A percentile compares a stretch with the other conserved stretches of the same genome.
These are phyloP conservation scores for Pseudobourletiella spinata DNA, from an alignment of 1,140 invertebrate species.

Conservation along the genomic window DNA sequence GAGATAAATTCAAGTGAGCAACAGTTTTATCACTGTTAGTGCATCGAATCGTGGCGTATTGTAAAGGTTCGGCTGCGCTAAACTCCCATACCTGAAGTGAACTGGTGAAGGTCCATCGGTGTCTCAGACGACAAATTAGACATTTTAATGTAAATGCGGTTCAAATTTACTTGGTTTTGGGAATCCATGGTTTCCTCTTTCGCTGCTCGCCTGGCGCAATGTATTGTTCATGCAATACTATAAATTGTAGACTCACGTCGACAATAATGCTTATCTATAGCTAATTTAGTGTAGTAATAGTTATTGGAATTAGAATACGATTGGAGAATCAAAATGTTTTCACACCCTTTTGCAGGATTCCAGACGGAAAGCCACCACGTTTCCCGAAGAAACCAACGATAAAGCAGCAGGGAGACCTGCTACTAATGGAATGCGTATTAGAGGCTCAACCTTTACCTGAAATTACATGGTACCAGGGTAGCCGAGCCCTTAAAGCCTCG, in stretches of 20 bases:
- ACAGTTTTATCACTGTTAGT: neutral
- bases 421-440: slow-evolving; percentile 91
- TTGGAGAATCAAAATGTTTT: neutral
- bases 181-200: too few species aligned
- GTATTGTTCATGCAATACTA: too few species aligned
- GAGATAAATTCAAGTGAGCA: slow-evolving; percentile 71
- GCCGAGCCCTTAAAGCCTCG: slow-evolving; percentile 68
- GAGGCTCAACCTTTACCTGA: slow-evolving; percentile 91
- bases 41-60: too few species aligned
- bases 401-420: slow-evolving; percentile 81
- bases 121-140: too few species aligned
- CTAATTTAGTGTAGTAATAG: neutral
- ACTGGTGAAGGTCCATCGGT: too few species aligned
- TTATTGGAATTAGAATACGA: too few species aligned
- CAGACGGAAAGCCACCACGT: slow-evolving; percentile 84
- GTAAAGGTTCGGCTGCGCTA: too few species aligned
- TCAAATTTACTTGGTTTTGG: too few species aligned
- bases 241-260: too few species aligned
- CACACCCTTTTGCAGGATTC: slow-evolving; percentile 58
- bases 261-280: neutral
- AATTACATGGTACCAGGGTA: slow-evolving; percentile 89
- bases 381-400: slow-evolving; percentile 97
- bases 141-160: too few species aligned
- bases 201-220: too few species aligned
- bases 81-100: too few species aligned